Evolutionary conservation across 2,113 vertebrate genomes (phyloP), one percentile per base, ranked within the genome.

Genomic region (Nerophis ophidion): DNA sequence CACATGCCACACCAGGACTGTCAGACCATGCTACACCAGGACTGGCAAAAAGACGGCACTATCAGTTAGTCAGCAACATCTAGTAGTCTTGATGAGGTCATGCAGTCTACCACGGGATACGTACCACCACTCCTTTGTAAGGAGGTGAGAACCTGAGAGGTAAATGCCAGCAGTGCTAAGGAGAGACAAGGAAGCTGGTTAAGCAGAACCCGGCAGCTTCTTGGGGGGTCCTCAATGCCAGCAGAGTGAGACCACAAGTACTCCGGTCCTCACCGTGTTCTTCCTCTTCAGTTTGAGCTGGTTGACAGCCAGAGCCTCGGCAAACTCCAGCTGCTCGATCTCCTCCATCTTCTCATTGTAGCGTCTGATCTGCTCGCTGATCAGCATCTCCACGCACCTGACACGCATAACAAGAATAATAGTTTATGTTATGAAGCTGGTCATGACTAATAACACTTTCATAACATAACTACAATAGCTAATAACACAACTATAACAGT

Each of bases 291-390:
- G 89, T 0, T 95, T 96, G 8, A 99, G 93, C 59, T 96, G 88
- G 47, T 93, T 94, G 4, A 92, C 89, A 0, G 95, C 95, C 0
- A 96, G 81, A 58, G 88, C 91, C 81, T 99, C 94, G 0, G 92
- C 96, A 0, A 89, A 95, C 82, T 99, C 97, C 77, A 99, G 85
- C 84, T 98, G 95, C 79, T 34, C 95, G 42, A 99, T 99, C 77
- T 97, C 94, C 40, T 94, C 92, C 93, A 99, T 96, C 84, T 94
- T 98, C 66, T 95, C 87, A 57, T 93, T 97, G 89, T 98, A 99
- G 62, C 86, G 91, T 70, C 93, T 84, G 84, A 93, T 93, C 90
- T 99, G 97, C 72, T 99, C 97, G 8, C 91, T 93, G 77, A 99
- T 93, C 59, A 99, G 81, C 92, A 98, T 93, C 86, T 99, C 97